Evolutionary conservation across 2,888 invertebrate genomes (phyloP), one percentile per base, ranked within the genome.

Genomic region (Pristionchus fissidentatus): DNA sequence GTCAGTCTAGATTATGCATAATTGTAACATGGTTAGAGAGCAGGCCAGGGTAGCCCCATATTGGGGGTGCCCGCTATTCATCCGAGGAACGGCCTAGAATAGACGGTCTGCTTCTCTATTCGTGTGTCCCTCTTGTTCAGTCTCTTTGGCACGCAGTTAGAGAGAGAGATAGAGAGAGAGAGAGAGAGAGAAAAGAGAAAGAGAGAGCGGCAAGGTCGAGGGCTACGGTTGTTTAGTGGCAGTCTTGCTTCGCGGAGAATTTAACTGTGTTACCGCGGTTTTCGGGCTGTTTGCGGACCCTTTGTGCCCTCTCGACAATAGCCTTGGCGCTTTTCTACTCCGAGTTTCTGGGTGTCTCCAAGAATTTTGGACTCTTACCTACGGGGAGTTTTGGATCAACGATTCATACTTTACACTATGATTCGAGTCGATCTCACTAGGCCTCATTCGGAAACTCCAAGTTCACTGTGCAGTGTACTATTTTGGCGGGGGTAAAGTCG

Each of bases 21-120:
- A 77, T 77, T 77, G 75, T 77, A 77, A 77, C 49, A 77, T 32
- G 46, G 49, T 77, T 77, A 77, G 75, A 77, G 75, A 35, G n/a
- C 19, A 19, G 29, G 22, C 41, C 38, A n/a, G 46, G 29, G 32
- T 35, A 41, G 49, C 15, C 49, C 75, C 75, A 77, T 77, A 77
- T 49, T 77, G 75, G 41, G 75, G 46, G 75, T 49, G 49, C 49
- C 46, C 29, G 22, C 46, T 49, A 49, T 49, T 32, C 49, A 77
- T 22, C 19, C 19, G 75, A 32, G 49, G 75, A 49, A 77, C 75
- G 75, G 75, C 49, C 29, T 32, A 46, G 49, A 49, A 49, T 77
- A 77, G 49, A 49, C 75, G 46, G 32, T 77, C 75, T 49, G 49
- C 49, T 77, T 46, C 19, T 38, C 49, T 60, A 57, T 43, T 79